Evolutionary conservation across 2,888 invertebrate genomes (phyloP).

Genomic region (Melipona beecheii): DNA sequence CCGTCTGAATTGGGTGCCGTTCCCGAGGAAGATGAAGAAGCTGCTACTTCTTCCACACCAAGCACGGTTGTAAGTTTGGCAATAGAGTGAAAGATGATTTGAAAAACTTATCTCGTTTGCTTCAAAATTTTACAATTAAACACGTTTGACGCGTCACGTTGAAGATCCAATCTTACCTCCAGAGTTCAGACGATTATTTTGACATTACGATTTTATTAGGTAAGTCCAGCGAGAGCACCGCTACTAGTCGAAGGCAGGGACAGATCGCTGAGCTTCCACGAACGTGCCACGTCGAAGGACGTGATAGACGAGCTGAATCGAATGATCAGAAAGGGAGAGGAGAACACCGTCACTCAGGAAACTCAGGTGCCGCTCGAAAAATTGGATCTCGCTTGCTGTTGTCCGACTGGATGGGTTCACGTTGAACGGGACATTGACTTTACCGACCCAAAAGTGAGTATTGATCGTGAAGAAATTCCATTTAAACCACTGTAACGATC

Average conservation of each 20-base stretch:
- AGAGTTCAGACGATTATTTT: not conserved
- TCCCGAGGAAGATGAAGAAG: conserved; percentile 88
- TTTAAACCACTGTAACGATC: too few species aligned
- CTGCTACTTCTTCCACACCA: conserved; percentile 88
- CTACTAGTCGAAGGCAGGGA: conserved; percentile 80
- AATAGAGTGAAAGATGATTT: not conserved
- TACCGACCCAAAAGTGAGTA: conserved; percentile 90
- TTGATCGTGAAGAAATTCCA: not conserved
- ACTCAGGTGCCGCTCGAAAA: conserved; percentile 79
- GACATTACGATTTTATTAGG: conserved; percentile 63
- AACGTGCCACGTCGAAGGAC: conserved; percentile 90
- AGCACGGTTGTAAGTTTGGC: conserved; percentile 88
- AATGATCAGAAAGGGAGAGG: conserved; percentile 87
- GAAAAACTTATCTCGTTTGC: not conserved
- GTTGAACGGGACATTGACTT: conserved; percentile 91
- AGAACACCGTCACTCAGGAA: conserved; percentile 77
- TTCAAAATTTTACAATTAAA: not conserved
- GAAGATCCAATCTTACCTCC: not conserved
- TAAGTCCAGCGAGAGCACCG: conserved; percentile 79
- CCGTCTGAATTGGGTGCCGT: conserved; percentile 86
- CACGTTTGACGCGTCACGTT: not conserved
- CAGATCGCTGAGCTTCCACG: conserved; percentile 89
- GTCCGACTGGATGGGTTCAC: conserved; percentile 92
- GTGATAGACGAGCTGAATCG: conserved; percentile 91
- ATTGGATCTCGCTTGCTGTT: conserved; percentile 88